Evolutionary conservation across 2,113 vertebrate genomes (phyloP).

Genomic region (Dromaius novaehollandiae): DNA sequence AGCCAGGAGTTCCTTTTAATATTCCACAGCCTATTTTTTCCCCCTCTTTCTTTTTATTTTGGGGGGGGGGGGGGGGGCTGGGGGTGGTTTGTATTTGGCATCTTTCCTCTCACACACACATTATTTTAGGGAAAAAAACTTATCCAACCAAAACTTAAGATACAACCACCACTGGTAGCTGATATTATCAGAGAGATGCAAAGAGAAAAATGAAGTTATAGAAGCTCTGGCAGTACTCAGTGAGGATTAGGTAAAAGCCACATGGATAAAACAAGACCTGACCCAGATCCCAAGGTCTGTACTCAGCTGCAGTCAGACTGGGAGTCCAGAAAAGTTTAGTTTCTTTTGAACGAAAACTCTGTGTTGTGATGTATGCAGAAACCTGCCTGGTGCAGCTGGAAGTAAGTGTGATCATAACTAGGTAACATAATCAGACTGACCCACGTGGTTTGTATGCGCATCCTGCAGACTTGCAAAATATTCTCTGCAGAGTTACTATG

Average conservation of each 20-base stretch:
- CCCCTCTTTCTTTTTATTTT: not conserved
- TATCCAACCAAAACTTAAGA: not conserved
- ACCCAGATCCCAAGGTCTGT: not conserved
- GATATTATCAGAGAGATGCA: conserved; percentile 35
- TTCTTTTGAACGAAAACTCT: conserved; percentile 7
- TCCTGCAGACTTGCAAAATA: not conserved
- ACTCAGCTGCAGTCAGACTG: not conserved
- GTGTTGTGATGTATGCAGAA: conserved; percentile 7
- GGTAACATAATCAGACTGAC: not conserved
- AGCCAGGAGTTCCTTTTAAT: conserved; percentile 39
- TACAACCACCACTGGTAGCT: conserved; percentile 12
- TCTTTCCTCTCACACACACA: not conserved
- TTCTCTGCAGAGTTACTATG: not conserved
- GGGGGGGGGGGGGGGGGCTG: not conserved
- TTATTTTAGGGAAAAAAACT: conserved; percentile 1
- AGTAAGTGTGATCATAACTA: not conserved
- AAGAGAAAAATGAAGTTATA: conserved; percentile 16
- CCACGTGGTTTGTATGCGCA: not conserved
- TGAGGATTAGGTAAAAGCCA: conserved; percentile 56
- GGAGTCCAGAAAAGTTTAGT: not conserved
- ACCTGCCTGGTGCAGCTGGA: not conserved
- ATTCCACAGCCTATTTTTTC: not conserved
- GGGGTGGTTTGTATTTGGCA: not conserved
- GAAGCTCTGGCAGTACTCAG: conserved; percentile 22
- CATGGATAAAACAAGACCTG: conserved; percentile 37